phyloP scores from a whole-genome alignment of 2,797 vertebrate species.

The Gila robusta region DNA sequence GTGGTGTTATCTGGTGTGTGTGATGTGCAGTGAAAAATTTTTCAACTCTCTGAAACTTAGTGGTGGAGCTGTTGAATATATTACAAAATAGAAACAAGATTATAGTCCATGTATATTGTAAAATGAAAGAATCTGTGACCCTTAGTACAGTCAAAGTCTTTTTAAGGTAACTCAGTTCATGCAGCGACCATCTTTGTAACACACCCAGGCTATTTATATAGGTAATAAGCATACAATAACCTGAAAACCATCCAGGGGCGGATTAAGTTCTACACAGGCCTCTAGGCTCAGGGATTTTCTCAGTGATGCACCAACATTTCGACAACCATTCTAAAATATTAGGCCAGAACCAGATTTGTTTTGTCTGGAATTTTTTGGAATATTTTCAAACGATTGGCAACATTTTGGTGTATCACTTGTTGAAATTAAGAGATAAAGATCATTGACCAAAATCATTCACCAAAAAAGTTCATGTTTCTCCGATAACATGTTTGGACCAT shows the following conservation, averaged over 20 bases:
- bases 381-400: background rate
- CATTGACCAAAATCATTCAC: background rate
- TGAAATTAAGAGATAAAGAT: background rate
- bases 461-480: background rate
- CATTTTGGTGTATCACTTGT: background rate
- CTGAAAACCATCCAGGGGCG: background rate
- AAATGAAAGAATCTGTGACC: background rate
- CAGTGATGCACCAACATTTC: background rate
- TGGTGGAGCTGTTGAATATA: slow-evolving; percentile 6
- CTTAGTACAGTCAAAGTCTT: background rate
- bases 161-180: background rate
- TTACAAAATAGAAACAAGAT: background rate
- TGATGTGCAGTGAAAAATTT: slow-evolving; percentile 6
- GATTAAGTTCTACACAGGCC: background rate
- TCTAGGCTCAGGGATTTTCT: background rate
- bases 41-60: slow-evolving; percentile 21
- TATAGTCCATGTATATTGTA: background rate
- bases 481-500: background rate
- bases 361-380: too few species aligned
- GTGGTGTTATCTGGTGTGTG: slow-evolving; percentile 50
- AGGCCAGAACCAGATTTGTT: too few species aligned
- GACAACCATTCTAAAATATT: background rate
- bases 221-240: background rate
- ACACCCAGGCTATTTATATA: background rate
- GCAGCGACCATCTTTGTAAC: background rate